Evolutionary conservation across 1,140 invertebrate species (phyloP).

Genomic region (Drosophila gunungcola): DNA sequence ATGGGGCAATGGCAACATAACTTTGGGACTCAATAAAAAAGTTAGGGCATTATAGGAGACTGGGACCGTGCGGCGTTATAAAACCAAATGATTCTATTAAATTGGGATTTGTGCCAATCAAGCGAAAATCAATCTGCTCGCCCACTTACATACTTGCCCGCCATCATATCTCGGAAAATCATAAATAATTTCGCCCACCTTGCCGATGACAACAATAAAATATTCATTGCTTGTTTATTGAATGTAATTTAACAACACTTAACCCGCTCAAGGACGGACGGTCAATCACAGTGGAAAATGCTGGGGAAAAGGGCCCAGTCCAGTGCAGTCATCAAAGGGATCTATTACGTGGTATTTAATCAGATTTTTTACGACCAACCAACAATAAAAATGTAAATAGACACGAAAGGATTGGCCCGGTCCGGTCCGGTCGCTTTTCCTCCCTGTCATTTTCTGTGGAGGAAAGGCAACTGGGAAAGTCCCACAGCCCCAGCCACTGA

Average conservation of each 20-base stretch:
- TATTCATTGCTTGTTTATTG: constrained; percentile 82
- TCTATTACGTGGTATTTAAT: constrained; percentile 84
- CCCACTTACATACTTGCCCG: not conserved
- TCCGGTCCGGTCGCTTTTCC: not conserved
- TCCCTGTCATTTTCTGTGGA: not conserved
- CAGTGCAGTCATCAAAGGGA: constrained; percentile 53
- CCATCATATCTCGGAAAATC: constrained; percentile 26
- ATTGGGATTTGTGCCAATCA: constrained; percentile 78
- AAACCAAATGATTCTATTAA: constrained; percentile 81
- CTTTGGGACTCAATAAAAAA: constrained; percentile 73
- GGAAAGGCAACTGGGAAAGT: not conserved
- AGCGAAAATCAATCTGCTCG: constrained; percentile 78
- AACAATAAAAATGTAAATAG: constrained; percentile 82
- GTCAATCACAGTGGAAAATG: constrained; percentile 48
- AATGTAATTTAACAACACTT: constrained; percentile 83
- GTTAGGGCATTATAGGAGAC: not conserved
- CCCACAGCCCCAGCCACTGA: not conserved
- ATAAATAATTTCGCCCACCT: constrained; percentile 72
- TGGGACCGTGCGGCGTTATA: constrained; percentile 37
- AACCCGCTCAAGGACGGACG: constrained; percentile 52
- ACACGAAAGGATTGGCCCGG: constrained; percentile 70
- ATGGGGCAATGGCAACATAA: constrained; percentile 72
- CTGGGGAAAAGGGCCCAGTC: not conserved
- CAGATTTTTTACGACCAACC: constrained; percentile 78
- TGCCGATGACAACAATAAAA: constrained; percentile 78